phyloP scores from a whole-genome alignment of 2,113 vertebrate species.

The Aphyosemion australe region DNA sequence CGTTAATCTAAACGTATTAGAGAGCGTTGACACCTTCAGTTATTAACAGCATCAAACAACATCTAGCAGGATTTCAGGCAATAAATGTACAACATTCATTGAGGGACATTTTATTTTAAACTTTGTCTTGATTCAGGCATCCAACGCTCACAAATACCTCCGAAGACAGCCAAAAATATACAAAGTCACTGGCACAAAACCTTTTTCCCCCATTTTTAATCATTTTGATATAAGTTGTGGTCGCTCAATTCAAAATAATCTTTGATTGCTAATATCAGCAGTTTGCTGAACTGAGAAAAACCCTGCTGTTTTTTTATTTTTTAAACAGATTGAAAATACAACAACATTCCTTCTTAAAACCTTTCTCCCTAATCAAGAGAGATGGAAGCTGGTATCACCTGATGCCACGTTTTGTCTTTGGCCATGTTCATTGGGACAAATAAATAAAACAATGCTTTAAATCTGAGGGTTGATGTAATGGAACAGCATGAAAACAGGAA shows the following conservation, averaged over 20 bases:
- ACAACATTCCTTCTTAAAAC: too few species aligned
- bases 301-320: constrained; percentile 8
- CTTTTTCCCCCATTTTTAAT: too few species aligned
- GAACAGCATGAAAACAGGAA: constrained; percentile 11
- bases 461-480: constrained; percentile 7
- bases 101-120: constrained; percentile 37
- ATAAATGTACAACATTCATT: not conserved
- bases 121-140: constrained; percentile 52
- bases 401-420: constrained; percentile 27
- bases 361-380: too few species aligned
- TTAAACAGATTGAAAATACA: too few species aligned
- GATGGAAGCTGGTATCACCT: constrained; percentile 14
- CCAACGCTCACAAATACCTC: constrained; percentile 8
- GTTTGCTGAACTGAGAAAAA: constrained; percentile 31
- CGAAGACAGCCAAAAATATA: constrained; percentile 4
- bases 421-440: constrained; percentile 7
- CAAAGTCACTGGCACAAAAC: constrained; percentile 23
- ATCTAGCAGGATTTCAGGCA: not conserved
- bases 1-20: not conserved
- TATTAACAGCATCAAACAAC: not conserved
- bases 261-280: constrained; percentile 49
- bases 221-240: constrained; percentile 20
- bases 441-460: constrained; percentile 31
- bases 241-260: constrained; percentile 28
- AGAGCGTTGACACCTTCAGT: not conserved